Evolutionary conservation across 2,797 vertebrate species (phyloP).

Genomic region (Mallotus villosus): DNA sequence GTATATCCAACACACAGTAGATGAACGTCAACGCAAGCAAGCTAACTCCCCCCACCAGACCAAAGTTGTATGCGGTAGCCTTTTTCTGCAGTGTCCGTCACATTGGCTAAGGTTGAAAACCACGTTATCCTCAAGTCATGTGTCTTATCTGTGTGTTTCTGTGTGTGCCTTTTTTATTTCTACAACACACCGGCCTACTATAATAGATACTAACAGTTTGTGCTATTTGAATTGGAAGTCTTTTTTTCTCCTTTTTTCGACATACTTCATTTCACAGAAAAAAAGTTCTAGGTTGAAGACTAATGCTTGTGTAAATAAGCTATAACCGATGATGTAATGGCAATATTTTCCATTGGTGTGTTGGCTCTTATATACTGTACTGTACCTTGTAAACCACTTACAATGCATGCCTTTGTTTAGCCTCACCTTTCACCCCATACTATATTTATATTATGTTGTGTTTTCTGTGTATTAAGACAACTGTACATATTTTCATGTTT

Average conservation of each 20-base stretch:
- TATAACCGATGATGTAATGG: conserved; percentile 10
- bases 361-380: conserved; percentile 20
- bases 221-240: not conserved
- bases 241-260: not conserved
- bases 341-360: conserved; percentile 9
- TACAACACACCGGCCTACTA: conserved; percentile 1
- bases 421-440: conserved; percentile 79
- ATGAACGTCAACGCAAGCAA: conserved; percentile 5
- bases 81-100: not conserved
- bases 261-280: not conserved
- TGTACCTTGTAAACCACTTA: conserved; percentile 57
- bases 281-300: conserved; percentile 5
- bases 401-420: conserved; percentile 75
- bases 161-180: conserved; percentile 46
- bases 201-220: conserved; percentile 6
- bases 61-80: not conserved
- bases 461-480: conserved; percentile 84
- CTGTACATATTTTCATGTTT: conserved; percentile 82
- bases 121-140: not conserved
- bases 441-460: conserved; percentile 85
- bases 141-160: not conserved
- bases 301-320: conserved; percentile 49
- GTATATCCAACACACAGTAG: not conserved
- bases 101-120: not conserved
- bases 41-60: conserved; percentile 2